Percentiles rank a stretch among this genome's conserved stretches.
Evolutionary conservation across 2,797 vertebrate species (phyloP).

Genomic region (Hydrophis major): DNA sequence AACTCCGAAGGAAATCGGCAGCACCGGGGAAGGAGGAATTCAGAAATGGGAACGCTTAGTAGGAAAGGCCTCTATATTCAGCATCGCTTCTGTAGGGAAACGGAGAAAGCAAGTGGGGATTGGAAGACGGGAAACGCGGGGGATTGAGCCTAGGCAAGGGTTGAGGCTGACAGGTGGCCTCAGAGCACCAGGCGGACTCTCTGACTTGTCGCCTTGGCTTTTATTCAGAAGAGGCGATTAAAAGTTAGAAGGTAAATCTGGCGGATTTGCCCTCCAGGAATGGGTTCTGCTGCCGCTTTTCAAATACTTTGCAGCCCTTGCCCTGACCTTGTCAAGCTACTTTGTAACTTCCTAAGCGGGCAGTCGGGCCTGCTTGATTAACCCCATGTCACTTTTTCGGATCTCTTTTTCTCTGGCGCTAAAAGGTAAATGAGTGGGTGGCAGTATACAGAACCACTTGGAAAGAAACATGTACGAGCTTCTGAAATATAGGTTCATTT

Average conservation of each 20-base stretch:
- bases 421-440: neutral
- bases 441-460: neutral
- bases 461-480: neutral
- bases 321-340: neutral
- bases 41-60: neutral
- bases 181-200: neutral
- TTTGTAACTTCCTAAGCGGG: neutral
- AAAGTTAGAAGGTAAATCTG: neutral
- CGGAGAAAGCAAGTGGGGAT: neutral
- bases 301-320: too few species aligned
- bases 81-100: neutral
- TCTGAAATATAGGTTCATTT: neutral
- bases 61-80: too few species aligned
- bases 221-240: neutral
- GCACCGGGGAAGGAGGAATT: conserved; percentile 11
- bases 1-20: neutral
- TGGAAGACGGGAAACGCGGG: neutral
- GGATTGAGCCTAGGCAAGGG: neutral
- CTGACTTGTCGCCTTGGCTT: neutral
- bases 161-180: neutral
- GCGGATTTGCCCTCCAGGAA: neutral
- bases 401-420: neutral
- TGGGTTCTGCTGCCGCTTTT: neutral
- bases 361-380: neutral
- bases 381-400: neutral